Conservation (phyloP, 2,888 invertebrate species). For the Chironomus tentans region DNA sequence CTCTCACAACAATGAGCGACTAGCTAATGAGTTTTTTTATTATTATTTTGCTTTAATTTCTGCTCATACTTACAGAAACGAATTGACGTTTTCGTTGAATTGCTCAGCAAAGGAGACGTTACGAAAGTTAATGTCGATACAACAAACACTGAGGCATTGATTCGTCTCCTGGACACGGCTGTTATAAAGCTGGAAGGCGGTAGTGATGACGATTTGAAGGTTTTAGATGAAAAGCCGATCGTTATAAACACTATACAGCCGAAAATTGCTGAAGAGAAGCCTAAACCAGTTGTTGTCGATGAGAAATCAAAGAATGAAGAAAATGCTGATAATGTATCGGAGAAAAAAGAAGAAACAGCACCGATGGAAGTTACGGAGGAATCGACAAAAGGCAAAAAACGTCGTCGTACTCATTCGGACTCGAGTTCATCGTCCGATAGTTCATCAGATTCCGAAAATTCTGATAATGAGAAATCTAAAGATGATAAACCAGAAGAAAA, state of each 20-base stretch:
- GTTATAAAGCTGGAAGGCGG: slow-evolving; percentile 95
- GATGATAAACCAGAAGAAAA: slow-evolving; percentile 31
- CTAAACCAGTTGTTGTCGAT: slow-evolving; percentile 41
- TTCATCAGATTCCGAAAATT: slow-evolving; percentile 36
- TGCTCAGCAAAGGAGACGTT: slow-evolving; percentile 64
- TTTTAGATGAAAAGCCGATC: slow-evolving; percentile 61
- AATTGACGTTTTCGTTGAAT: slow-evolving; percentile 77
- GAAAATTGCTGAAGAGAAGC: slow-evolving; percentile 29
- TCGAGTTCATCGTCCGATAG: slow-evolving; percentile 37
- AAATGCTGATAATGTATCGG: slow-evolving; percentile 40
- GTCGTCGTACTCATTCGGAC: slow-evolving; percentile 26
- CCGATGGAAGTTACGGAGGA: not conserved
- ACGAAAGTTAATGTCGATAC: slow-evolving; percentile 76
- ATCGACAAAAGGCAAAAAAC: slow-evolving; percentile 1
- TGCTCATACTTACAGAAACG: slow-evolving; percentile 57
- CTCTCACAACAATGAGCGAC: no score
- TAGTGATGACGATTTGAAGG: slow-evolving; percentile 75
- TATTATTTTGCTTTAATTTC: no score
- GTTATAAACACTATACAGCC: slow-evolving; percentile 33
- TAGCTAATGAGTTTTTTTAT: slow-evolving; percentile 25
- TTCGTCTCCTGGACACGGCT: slow-evolving; percentile 87
- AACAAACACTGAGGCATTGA: slow-evolving; percentile 69
- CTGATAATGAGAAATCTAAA: slow-evolving; percentile 33
- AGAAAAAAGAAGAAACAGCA: slow-evolving; percentile 30
- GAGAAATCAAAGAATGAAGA: slow-evolving; percentile 42